Evolutionary conservation across 2,797 vertebrate genomes (phyloP).

Genomic region (Micropoecilia bifurca): DNA sequence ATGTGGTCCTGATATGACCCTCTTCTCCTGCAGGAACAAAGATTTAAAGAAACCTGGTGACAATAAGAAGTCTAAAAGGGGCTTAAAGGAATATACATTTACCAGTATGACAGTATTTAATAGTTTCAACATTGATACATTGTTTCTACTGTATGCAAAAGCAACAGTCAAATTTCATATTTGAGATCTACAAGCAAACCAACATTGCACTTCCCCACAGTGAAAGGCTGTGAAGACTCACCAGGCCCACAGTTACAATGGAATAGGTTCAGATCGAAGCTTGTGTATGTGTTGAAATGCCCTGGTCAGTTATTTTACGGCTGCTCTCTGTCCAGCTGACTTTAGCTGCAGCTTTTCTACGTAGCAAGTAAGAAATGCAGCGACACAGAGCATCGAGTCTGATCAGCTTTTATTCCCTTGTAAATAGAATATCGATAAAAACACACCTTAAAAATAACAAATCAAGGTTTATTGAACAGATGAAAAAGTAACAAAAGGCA

Average conservation of each 20-base stretch:
- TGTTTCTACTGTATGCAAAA: background rate
- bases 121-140: background rate
- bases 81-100: background rate
- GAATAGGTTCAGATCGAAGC: background rate
- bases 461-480: slow-evolving; percentile 86
- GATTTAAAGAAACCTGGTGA: background rate
- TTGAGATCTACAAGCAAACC: background rate
- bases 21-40: background rate
- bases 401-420: slow-evolving; percentile 96
- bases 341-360: background rate
- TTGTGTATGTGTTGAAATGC: background rate
- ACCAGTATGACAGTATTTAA: background rate
- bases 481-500: slow-evolving; percentile 98
- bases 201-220: background rate
- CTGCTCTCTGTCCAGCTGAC: background rate
- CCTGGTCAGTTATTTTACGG: background rate
- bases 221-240: background rate
- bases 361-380: slow-evolving; percentile 17
- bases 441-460: slow-evolving; percentile 97
- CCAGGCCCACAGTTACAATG: background rate
- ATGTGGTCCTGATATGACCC: background rate
- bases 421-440: slow-evolving; percentile 99
- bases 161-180: background rate
- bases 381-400: slow-evolving; percentile 32
- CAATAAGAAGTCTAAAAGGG: background rate